phyloP scores from a whole-genome alignment of 2,113 vertebrate species.

The Sialia sialis region DNA sequence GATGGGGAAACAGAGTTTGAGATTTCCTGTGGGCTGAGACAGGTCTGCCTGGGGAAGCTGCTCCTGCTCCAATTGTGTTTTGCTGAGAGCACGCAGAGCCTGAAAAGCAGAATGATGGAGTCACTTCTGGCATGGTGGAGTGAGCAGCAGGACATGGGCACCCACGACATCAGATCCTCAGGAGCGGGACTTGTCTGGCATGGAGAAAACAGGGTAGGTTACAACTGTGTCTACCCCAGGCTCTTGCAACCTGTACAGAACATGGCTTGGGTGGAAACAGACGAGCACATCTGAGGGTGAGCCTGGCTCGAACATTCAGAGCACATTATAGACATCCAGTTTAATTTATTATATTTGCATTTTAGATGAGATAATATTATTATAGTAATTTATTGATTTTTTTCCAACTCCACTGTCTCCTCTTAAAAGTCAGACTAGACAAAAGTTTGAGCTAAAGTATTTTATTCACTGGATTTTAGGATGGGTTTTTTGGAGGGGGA shows the following conservation, averaged over 20 bases:
- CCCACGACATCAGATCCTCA: not conserved
- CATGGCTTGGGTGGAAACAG: not conserved
- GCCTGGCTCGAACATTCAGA: not conserved
- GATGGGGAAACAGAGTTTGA: not conserved
- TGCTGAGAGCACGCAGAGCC: not conserved
- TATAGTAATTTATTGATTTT: not conserved
- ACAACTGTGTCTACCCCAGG: fast-evolving
- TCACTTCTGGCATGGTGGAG: not conserved
- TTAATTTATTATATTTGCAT: not conserved
- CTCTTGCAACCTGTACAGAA: not conserved
- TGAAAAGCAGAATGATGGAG: not conserved
- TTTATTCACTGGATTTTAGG: not conserved
- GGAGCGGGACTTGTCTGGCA: not conserved
- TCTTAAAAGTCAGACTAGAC: not conserved
- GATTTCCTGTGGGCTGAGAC: not conserved
- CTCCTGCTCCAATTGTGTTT: fast-evolving
- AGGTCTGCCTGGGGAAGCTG: not conserved
- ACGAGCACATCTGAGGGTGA: not conserved
- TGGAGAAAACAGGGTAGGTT: not conserved
- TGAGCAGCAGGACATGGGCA: not conserved
- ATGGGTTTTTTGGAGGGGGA: not conserved
- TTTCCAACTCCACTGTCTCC: not conserved
- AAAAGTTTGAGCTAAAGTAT: not conserved
- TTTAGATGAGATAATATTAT: not conserved
- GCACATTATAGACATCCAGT: not conserved